Base-by-base conservation (phyloP, 2,888 invertebrate species). In the Coremacera marginata region DNA sequence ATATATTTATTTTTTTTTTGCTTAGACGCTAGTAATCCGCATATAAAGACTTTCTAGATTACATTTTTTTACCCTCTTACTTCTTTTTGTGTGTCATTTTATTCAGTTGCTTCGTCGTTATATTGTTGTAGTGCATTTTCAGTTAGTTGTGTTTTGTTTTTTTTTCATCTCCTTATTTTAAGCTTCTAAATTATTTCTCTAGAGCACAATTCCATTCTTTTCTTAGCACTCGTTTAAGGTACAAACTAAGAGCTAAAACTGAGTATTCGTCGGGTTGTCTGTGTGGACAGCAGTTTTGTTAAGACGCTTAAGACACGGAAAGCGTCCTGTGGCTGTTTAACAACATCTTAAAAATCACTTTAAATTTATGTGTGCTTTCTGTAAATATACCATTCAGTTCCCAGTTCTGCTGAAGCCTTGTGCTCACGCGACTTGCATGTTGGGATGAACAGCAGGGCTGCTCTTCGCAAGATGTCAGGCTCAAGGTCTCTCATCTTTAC, bases 1-100 rank as follows among this genome's bases (percentile, higher is more conserved):
- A 27, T 16, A 22, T 14, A 2, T 3, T 9, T 60, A 7, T 5
- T 16, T 25, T 19, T 0, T 9, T 22, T 57, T 65, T 65, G 31
- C 65, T n/a, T n/a, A n/a, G 31, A 31, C 67, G 19, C 37, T 37
- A n/a, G 67, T 19, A 67, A 67, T 67, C 44, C 44, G 9, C 37
- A 67, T 19, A 67, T 67, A 37, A 67, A 37, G 67, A 67, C 37
- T 67, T 67, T 44, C 37, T 67, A 44, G 67, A 67, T 67, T 19
- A 67, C 16, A 67, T 67, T 67, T 67, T 37, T 67, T 67, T 14
- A 5, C 22, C 22, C 16, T 19, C 16, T 19, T 11, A 31, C 31
- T 22, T 67, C 19, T 31, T 37, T 67, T 34, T 65, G 9, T 22
- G 19, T 57, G 22, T 37, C 37, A 34, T 22, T 19, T 22, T 44